Evolutionary conservation across 2,797 vertebrate species (phyloP), one percentile per base, ranked within the genome.

Genomic region (Crypturellus tataupa): DNA sequence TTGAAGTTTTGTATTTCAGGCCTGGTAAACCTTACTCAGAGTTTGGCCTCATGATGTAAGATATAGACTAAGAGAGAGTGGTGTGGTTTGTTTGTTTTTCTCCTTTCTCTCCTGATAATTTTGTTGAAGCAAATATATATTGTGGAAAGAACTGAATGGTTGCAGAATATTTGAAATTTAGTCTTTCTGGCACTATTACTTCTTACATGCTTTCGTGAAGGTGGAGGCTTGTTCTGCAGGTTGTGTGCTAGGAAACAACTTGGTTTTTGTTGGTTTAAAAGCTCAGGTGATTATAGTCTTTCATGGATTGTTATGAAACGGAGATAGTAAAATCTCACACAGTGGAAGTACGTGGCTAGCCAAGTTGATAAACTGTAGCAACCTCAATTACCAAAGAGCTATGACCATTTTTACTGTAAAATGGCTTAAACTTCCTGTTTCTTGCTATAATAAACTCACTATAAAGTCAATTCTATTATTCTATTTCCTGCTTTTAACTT

Each of bases 231-330:
- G 23, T 64, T 83, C 56, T 63, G 47, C 82, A 53, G 46, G 23
- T 51, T 80, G 0, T 1, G 0, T 94, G 24, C 53, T 91, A 31
- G 53, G 40, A 87, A 91, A 40, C 23, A 76, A 69, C n/a, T 70
- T 88, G 37, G 62, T 51, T 51, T 27, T 53, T 46, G 19, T 33
- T 93, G 80, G 35, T 86, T 91, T 95, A 68, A 87, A 78, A 95
- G 79, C 60, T 72, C 35, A 72, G 75, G 65, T 94, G 68, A 70
- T 92, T 80, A 60, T 82, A 62, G 51, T 67, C 39, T 20, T 73
- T 21, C 6, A 39, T 44, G 84, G 60, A 65, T 73, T 84, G 92
- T 80, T 68, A 67, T 73, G 63, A 82, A 70, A 85, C 73, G 27
- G 56, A 49, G n/a, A 80, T 73, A 83, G 33, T 85, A 87, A 78